phyloP scores from a whole-genome alignment of 2,888 invertebrate species.

The Heliconius aoede region DNA sequence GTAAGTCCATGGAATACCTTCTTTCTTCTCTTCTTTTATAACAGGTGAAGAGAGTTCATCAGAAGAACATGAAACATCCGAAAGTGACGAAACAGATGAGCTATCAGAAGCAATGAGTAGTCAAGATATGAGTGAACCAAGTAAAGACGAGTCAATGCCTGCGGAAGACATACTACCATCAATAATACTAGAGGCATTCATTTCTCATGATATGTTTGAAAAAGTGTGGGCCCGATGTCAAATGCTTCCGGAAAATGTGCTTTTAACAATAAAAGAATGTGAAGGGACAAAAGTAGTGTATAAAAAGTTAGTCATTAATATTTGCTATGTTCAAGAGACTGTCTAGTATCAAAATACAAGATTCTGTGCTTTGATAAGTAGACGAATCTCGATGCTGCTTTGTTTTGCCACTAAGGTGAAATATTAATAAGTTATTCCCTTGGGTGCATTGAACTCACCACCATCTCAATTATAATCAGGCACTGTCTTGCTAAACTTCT shows the following conservation, averaged over 20 bases:
- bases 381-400: not conserved
- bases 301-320: conserved; percentile 72
- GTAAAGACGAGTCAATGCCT: conserved; percentile 61
- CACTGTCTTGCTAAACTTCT: too few relatives aligned
- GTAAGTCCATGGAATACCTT: not conserved
- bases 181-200: conserved; percentile 85
- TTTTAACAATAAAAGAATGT: conserved; percentile 79
- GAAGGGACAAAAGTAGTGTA: conserved; percentile 74
- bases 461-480: too few relatives aligned
- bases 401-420: not conserved
- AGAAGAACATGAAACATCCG: conserved; percentile 66
- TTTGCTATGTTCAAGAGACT: not conserved
- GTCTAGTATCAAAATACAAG: too few relatives aligned
- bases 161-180: conserved; percentile 80
- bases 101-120: conserved; percentile 8
- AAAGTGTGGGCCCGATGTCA: conserved; percentile 84
- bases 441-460: too few relatives aligned
- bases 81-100: conserved; percentile 62
- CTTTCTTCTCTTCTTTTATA: conserved; percentile 40
- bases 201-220: conserved; percentile 83
- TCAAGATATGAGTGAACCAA: conserved; percentile 76
- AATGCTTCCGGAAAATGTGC: conserved; percentile 81
- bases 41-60: conserved; percentile 63
- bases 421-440: too few relatives aligned
- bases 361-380: not conserved